A percentile compares a stretch with the other conserved stretches of the same genome.
phyloP scores from a whole-genome alignment of 2,113 vertebrate species.

The Rhinopithecus roxellana region DNA sequence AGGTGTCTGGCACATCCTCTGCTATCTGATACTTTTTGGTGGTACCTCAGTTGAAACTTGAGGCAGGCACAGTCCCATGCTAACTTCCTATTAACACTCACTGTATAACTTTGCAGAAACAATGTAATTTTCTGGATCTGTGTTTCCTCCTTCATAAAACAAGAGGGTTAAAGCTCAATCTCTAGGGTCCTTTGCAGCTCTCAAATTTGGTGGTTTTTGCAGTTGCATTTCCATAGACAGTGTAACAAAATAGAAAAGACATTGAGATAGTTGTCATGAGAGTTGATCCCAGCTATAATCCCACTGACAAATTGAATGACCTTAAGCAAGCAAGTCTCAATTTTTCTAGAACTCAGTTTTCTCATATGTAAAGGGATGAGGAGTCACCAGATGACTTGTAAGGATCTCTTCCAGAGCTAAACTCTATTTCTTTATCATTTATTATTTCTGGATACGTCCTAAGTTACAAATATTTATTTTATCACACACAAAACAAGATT shows the following conservation, averaged over 20 bases:
- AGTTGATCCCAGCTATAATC: conserved; percentile 8
- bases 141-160: conserved; percentile 44
- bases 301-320: not conserved
- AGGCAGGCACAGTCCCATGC: not conserved
- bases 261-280: conserved; percentile 24
- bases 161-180: not conserved
- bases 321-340: not conserved
- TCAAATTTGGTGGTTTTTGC: conserved; percentile 38
- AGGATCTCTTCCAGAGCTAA: not conserved
- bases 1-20: not conserved
- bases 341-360: conserved; percentile 21
- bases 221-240: not conserved
- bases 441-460: not conserved
- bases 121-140: conserved; percentile 35
- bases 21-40: not conserved
- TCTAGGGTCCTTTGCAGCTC: not conserved
- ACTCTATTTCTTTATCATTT: not conserved
- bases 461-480: not conserved
- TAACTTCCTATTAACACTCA: conserved; percentile 24
- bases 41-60: not conserved
- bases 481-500: not conserved
- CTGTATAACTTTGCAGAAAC: conserved; percentile 39
- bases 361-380: not conserved
- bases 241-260: conserved; percentile 30
- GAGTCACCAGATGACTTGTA: not conserved